These are phyloP conservation scores for Montifringilla adamsi DNA, from an alignment of 2,113 vertebrate genomes.

Conservation along the genomic window DNA sequence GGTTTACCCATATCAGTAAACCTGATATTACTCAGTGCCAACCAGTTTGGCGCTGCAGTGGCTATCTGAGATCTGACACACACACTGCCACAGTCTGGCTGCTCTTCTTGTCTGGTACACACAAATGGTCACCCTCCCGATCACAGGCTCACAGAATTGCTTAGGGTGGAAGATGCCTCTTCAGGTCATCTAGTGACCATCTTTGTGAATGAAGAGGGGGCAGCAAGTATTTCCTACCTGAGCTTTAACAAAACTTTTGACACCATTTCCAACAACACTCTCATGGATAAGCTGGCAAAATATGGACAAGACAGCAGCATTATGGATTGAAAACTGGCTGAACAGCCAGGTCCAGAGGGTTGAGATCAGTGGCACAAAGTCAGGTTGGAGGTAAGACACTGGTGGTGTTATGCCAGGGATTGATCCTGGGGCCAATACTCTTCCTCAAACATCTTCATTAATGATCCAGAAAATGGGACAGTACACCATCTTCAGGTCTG, in stretches of 20 bases:
- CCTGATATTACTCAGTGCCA: not conserved
- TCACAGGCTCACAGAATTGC: not conserved
- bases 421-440: not conserved
- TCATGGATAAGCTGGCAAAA: not conserved
- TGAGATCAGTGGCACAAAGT: not conserved
- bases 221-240: not conserved
- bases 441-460: not conserved
- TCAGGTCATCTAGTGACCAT: not conserved
- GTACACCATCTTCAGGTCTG: not conserved
- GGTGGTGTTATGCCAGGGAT: not conserved
- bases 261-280: not conserved
- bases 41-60: not conserved
- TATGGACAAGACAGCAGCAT: not conserved
- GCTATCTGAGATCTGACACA: not conserved
- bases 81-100: not conserved
- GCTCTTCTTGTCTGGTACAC: not conserved
- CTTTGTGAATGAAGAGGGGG: not conserved
- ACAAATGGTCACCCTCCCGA: not conserved
- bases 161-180: not conserved
- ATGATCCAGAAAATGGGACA: not conserved
- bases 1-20: not conserved
- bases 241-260: not conserved
- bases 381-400: not conserved
- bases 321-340: not conserved
- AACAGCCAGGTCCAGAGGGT: not conserved